These are phyloP conservation scores for Sycophaga agraensis DNA, from an alignment of 1,140 invertebrate species.

Conservation along the genomic window DNA sequence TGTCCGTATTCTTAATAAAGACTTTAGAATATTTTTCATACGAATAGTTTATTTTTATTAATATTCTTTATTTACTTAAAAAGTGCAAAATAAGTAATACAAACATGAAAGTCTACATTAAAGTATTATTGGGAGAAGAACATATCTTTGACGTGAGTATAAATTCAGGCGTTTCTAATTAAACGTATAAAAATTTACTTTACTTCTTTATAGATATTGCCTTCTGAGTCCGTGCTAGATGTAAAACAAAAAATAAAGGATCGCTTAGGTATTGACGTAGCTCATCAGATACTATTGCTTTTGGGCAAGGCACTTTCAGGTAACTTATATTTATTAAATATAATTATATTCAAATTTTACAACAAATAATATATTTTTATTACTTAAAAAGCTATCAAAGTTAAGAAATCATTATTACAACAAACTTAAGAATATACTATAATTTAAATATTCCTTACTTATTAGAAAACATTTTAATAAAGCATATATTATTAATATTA, in stretches of 20 bases:
- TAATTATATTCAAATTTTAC: too few relatives aligned
- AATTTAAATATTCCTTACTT: too few relatives aligned
- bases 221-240: constrained; percentile 48
- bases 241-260: constrained; percentile 50
- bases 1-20: constrained; percentile 12
- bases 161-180: background rate
- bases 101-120: constrained; percentile 48
- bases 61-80: background rate
- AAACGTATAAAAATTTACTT: background rate
- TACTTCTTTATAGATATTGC: constrained; percentile 40
- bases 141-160: constrained; percentile 47
- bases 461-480: too few relatives aligned
- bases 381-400: background rate
- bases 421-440: too few relatives aligned
- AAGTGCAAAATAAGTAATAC: constrained; percentile 6
- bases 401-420: background rate
- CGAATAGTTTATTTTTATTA: constrained; percentile 3
- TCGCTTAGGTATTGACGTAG: constrained; percentile 47
- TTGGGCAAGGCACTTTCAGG: constrained; percentile 51
- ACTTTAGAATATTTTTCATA: constrained; percentile 11
- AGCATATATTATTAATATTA: too few relatives aligned
- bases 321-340: constrained; percentile 29
- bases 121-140: constrained; percentile 46
- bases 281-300: constrained; percentile 49
- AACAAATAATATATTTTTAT: background rate